A percentile compares a stretch with the other conserved stretches of the same genome.
phyloP scores from a whole-genome alignment of 2,888 invertebrate species.

The Noctua janthe region DNA sequence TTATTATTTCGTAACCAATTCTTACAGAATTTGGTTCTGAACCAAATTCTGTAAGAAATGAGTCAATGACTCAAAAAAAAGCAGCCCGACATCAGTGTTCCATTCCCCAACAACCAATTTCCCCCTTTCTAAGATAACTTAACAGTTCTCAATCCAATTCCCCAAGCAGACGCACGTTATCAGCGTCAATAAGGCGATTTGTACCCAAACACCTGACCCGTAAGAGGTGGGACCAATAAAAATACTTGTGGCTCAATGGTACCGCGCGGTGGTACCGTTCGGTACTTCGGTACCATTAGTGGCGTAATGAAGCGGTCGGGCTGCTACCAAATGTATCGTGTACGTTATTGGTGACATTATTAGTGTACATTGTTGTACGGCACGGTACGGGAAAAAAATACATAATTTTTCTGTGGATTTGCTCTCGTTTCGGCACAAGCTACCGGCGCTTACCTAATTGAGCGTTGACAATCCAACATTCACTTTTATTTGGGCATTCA shows the following conservation, averaged over 20 bases:
- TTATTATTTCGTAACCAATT: neutral
- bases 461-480: neutral
- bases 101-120: neutral
- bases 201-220: conserved; percentile 64
- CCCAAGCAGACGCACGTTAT: conserved; percentile 40
- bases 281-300: conserved; percentile 57
- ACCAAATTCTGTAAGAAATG: neutral
- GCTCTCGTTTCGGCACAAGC: neutral
- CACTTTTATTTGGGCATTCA: neutral
- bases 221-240: conserved; percentile 57
- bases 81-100: neutral
- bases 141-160: conserved; percentile 22
- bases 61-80: neutral
- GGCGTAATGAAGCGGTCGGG: conserved; percentile 71
- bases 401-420: neutral
- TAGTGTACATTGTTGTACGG: conserved; percentile 62
- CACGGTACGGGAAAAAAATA: conserved; percentile 33
- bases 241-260: conserved; percentile 64
- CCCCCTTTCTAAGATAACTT: conserved; percentile 8
- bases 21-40: too few species aligned
- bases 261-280: conserved; percentile 38
- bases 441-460: neutral
- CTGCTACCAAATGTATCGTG: conserved; percentile 74
- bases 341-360: conserved; percentile 66
- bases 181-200: conserved; percentile 64